Evolutionary conservation across 1,140 invertebrate species (phyloP), one percentile per base, ranked within the genome.

Genomic region (Sycophaga agraensis): DNA sequence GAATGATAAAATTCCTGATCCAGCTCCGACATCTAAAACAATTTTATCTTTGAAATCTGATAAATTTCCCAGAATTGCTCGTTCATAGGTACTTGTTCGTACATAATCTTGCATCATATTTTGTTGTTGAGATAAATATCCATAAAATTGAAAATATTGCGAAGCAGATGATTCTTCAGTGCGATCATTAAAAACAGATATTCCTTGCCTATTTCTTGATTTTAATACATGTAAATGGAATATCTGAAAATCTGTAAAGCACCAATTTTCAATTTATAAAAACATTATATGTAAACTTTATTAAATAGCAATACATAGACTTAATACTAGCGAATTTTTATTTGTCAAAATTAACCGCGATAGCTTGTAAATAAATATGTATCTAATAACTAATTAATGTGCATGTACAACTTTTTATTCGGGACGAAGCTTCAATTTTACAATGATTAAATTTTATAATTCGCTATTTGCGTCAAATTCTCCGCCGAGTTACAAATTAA

Each of bases 91-190:
- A 70, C 94, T 95, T 22, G 97, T 99, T 66, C 97, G 84, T 46
- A 99, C 94, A 77, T 97, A 99, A 81, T 99, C 97, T 84, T 95
- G 93, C 92, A 99, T 95, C 97, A 99, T 99, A 74, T 99, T 99
- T 82, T 99, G 97, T 80, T 99, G 97, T 77, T 99, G 97, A 46
- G 95, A 98, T 55, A 99, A 82, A 82, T 98, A 99, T 55, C 97
- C 96, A 82, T 99, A 99, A 82, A 99, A 99, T 84, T 99, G 89
- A 73, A 95, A 99, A 85, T 99, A 99, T 77, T 98, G 96, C 76
- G 93, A 92, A 28, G 96, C 96, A 17, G 96, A 98, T 0, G 96
- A 94, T 71, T 98, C 94, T 76, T 98, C 97, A 21, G 97, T 98
- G 75, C 97, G 85, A 65, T 96, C 91, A n/a, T 92, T 91, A 80